Evolutionary conservation across 2,113 vertebrate genomes (phyloP).

Genomic region (Pogona vitticeps): DNA sequence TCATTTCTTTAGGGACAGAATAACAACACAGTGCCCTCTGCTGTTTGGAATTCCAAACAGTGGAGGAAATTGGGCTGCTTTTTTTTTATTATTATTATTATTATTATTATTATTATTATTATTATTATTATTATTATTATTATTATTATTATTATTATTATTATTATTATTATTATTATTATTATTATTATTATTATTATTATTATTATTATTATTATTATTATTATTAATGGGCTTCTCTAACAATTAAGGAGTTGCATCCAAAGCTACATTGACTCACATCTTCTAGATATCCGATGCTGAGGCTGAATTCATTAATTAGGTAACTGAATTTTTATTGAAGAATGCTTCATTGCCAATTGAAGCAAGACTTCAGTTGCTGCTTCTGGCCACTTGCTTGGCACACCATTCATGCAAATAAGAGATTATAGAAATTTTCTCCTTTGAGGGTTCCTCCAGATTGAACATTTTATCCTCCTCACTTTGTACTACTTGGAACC

Average conservation of each 20-base stretch:
- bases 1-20: not conserved
- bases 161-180: too few relatives aligned
- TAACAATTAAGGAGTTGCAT: not conserved
- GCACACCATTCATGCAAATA: accelerated
- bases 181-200: too few relatives aligned
- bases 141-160: too few relatives aligned
- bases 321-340: slow-evolving; percentile 26
- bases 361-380: slow-evolving; percentile 21
- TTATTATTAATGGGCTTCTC: not conserved
- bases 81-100: too few relatives aligned
- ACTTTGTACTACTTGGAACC: too few relatives aligned
- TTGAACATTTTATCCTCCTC: too few relatives aligned
- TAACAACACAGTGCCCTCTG: slow-evolving; percentile 24
- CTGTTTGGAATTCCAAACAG: not conserved
- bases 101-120: too few relatives aligned
- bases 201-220: too few relatives aligned
- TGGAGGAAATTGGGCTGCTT: too few relatives aligned
- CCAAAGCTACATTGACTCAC: accelerated
- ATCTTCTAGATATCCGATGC: not conserved
- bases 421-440: too few relatives aligned
- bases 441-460: too few relatives aligned
- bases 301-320: not conserved
- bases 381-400: not conserved
- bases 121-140: too few relatives aligned
- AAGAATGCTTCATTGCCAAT: slow-evolving; percentile 36